Evolutionary conservation across 2,888 invertebrate genomes (phyloP).

Genomic region (Meiosimyza decipiens): DNA sequence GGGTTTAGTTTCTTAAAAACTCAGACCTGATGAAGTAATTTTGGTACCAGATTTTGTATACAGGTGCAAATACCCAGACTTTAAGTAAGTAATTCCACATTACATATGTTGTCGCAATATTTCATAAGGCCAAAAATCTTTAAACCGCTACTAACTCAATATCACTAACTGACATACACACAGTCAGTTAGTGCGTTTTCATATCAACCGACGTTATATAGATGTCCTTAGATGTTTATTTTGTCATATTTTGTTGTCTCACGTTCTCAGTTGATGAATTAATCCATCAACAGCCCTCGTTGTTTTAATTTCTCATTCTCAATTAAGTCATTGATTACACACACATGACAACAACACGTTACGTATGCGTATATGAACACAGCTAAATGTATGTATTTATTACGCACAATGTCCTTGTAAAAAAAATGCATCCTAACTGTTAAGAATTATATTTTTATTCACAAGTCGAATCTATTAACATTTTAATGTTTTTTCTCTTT

Average conservation of each 20-base stretch:
- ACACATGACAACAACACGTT: neutral
- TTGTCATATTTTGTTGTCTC: conserved; percentile 14
- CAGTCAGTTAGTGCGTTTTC: no score
- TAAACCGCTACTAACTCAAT: no score
- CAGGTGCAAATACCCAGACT: no score
- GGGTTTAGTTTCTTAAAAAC: no score
- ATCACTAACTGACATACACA: no score
- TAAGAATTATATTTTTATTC: neutral
- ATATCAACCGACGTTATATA: no score
- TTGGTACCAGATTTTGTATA: no score
- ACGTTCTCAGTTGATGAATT: conserved; percentile 22
- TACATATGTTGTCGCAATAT: no score
- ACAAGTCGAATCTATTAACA: neutral
- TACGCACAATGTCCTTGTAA: conserved; percentile 21
- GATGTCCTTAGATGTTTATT: neutral
- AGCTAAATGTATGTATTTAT: neutral
- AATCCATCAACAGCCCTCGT: conserved; percentile 29
- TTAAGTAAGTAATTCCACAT: no score
- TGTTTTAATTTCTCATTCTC: conserved; percentile 36
- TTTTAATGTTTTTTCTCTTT: conserved; percentile 7
- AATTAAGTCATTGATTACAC: conserved; percentile 32
- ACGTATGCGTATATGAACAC: neutral
- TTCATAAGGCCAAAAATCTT: no score
- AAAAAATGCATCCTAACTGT: neutral
- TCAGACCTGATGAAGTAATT: no score